Evolutionary conservation across 2,113 vertebrate genomes (phyloP).

Genomic region (Labeo catla): DNA sequence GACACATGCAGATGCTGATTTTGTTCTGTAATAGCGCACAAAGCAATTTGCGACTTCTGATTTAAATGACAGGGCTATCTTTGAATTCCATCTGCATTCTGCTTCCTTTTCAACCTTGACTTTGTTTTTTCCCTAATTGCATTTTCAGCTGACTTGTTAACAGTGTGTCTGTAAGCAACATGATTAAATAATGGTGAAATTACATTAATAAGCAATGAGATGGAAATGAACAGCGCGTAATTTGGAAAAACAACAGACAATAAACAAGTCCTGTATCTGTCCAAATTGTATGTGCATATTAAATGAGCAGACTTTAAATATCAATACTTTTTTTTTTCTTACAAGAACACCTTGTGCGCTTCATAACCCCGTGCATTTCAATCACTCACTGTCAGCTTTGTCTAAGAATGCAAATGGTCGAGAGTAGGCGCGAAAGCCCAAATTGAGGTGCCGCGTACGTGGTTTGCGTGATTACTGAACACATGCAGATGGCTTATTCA

Average conservation of each 20-base stretch:
- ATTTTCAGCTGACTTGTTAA: conserved; percentile 75
- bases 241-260: conserved; percentile 69
- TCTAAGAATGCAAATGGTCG: conserved; percentile 31
- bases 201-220: conserved; percentile 81
- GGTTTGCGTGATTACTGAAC: conserved; percentile 62
- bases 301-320: conserved; percentile 37
- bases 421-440: conserved; percentile 53
- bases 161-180: conserved; percentile 75
- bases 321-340: neutral
- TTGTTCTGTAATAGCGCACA: conserved; percentile 35
- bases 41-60: conserved; percentile 28
- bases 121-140: conserved; percentile 69
- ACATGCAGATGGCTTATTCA: conserved; percentile 75
- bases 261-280: conserved; percentile 69
- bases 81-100: conserved; percentile 57
- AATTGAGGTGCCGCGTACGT: conserved; percentile 66
- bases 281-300: conserved; percentile 70
- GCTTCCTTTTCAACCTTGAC: conserved; percentile 58
- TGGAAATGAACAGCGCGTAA: conserved; percentile 73
- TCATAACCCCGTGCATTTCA: conserved; percentile 46
- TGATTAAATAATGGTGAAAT: conserved; percentile 80
- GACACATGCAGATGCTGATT: conserved; percentile 25
- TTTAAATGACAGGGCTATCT: conserved; percentile 50
- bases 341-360: conserved; percentile 11
- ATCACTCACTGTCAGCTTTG: conserved; percentile 35